phyloP scores from a whole-genome alignment of 2,113 vertebrate species.

The Camarhynchus parvulus region DNA sequence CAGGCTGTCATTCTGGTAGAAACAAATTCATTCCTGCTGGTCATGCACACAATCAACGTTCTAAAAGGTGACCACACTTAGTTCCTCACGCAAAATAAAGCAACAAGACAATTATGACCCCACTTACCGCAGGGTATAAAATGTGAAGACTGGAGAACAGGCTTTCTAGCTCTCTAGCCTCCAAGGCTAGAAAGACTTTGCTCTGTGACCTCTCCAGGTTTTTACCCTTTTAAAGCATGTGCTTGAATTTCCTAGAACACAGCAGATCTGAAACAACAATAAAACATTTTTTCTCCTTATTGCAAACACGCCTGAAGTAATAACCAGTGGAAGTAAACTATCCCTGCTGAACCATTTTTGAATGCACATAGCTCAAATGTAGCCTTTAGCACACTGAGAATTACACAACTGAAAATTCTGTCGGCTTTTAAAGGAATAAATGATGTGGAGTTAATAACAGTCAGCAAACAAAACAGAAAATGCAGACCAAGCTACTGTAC shows the following conservation, averaged over 20 bases:
- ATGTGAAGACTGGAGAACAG: neutral
- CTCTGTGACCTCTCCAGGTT: neutral
- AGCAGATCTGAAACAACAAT: neutral
- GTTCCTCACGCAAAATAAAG: neutral
- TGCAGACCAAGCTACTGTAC: neutral
- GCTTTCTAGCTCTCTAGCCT: neutral
- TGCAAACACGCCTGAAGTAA: neutral
- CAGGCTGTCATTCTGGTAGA: neutral
- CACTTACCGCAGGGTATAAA: neutral
- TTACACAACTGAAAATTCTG: neutral
- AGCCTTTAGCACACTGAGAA: neutral
- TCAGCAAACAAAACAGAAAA: neutral
- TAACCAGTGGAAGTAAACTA: neutral
- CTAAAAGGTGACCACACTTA: neutral
- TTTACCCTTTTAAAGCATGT: neutral
- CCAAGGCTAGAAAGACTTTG: neutral
- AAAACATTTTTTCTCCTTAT: neutral
- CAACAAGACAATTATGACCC: neutral
- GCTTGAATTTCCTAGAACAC: neutral
- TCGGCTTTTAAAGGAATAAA: neutral
- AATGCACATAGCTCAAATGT: neutral
- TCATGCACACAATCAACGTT: accelerated
- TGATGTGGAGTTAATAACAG: neutral
- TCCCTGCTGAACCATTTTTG: neutral
- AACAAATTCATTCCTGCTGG: too few relatives aligned